Percentiles rank a stretch among this genome's conserved stretches.
Conservation (phyloP, 2,888 invertebrate genomes). For the Cerastoderma edule region DNA sequence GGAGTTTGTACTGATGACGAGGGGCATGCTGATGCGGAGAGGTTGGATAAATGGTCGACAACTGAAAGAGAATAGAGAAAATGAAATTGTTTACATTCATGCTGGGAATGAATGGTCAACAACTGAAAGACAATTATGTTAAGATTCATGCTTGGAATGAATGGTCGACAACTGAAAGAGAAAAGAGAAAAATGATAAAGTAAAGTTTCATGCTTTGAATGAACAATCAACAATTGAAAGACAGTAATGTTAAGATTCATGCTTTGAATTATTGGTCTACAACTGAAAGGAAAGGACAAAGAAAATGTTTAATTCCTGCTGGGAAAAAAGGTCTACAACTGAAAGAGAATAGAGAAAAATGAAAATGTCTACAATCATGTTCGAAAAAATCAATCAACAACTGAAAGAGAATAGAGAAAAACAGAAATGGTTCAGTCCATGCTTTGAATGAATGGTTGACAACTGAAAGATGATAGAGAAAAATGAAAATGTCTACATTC, state of each 20-base stretch:
- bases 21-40: constrained; percentile 54
- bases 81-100: constrained; percentile 13
- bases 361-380: constrained; percentile 17
- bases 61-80: constrained; percentile 50
- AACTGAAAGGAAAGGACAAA: too few species aligned
- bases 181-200: constrained; percentile 32
- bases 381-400: too few species aligned
- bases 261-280: constrained; percentile 36
- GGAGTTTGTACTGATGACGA: constrained; percentile 45
- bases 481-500: constrained; percentile 4
- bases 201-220: constrained; percentile 26
- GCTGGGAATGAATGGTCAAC: too few species aligned
- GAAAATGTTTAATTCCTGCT: too few species aligned
- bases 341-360: too few species aligned
- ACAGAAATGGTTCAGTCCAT: too few species aligned
- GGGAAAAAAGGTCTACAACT: too few species aligned
- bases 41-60: constrained; percentile 40
- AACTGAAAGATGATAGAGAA: constrained; percentile 50
- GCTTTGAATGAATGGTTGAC: constrained; percentile 36
- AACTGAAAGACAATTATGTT: too few species aligned
- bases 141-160: too few species aligned
- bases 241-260: too few species aligned
- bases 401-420: too few species aligned
- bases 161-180: constrained; percentile 49
- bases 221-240: too few species aligned